phyloP scores from a whole-genome alignment of 1,140 invertebrate species.

The Drosophila repletoides region DNA sequence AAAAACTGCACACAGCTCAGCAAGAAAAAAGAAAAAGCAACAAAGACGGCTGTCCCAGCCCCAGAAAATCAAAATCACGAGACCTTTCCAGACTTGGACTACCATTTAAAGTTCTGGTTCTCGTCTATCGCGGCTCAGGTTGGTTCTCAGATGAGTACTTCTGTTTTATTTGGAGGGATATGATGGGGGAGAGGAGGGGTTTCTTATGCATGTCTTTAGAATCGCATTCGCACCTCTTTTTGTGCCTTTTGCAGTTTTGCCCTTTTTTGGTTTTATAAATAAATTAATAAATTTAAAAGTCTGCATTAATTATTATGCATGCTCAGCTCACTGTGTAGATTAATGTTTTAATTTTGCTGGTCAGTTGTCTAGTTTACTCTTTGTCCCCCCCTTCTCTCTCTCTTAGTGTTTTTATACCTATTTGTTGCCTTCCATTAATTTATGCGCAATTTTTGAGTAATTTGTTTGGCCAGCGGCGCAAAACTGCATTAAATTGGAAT shows the following conservation, averaged over 20 bases:
- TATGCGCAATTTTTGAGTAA: slow-evolving; percentile 72
- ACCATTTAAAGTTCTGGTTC: slow-evolving; percentile 21
- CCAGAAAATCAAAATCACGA: slow-evolving; percentile 25
- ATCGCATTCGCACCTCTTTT: slow-evolving; percentile 64
- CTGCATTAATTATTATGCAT: slow-evolving; percentile 72
- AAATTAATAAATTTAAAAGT: slow-evolving; percentile 78
- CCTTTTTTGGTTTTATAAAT: slow-evolving; percentile 70
- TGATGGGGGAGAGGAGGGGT: not conserved
- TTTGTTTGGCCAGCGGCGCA: slow-evolving; percentile 50
- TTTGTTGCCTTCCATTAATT: slow-evolving; percentile 48
- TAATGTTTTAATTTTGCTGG: slow-evolving; percentile 78
- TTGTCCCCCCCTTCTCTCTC: not conserved
- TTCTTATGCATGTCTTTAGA: slow-evolving; percentile 21
- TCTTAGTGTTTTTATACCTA: too few relatives aligned
- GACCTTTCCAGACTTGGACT: not conserved
- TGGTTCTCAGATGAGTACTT: slow-evolving; percentile 38
- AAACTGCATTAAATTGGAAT: slow-evolving; percentile 67
- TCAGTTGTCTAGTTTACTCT: slow-evolving; percentile 25
- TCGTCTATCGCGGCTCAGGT: too few relatives aligned
- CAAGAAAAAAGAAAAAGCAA: slow-evolving; percentile 8
- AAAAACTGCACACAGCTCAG: slow-evolving; percentile 44
- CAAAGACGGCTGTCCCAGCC: slow-evolving; percentile 5
- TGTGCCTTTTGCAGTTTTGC: not conserved
- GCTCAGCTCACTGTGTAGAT: slow-evolving; percentile 44
- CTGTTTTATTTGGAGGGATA: slow-evolving; percentile 6